phyloP scores from a whole-genome alignment of 1,140 invertebrate genomes.

The Elysia chlorotica region DNA sequence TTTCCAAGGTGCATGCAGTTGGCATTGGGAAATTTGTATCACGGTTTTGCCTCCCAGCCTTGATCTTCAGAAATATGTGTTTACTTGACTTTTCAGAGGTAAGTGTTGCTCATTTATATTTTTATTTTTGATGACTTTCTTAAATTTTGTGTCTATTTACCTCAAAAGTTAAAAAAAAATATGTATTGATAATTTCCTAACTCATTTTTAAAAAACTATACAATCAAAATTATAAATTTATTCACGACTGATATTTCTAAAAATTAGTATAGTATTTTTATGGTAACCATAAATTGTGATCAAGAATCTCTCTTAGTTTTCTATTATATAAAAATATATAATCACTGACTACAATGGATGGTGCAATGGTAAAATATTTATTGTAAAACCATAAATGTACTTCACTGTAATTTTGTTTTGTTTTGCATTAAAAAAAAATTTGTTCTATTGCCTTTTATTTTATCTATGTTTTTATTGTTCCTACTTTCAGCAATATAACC shows the following conservation, averaged over 20 bases:
- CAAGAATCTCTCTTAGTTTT: too few relatives aligned
- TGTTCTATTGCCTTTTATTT: background rate
- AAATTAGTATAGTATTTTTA: background rate
- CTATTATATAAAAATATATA: too few relatives aligned
- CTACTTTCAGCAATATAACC: too few relatives aligned
- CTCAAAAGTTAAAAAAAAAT: too few relatives aligned
- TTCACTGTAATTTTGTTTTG: background rate
- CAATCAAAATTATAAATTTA: background rate
- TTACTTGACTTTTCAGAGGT: slow-evolving; percentile 77
- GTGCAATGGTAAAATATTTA: background rate
- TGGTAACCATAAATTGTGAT: too few relatives aligned
- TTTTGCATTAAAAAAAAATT: background rate
- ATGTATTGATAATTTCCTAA: too few relatives aligned
- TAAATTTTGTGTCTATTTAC: background rate
- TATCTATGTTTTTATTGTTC: too few relatives aligned
- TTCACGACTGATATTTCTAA: background rate
- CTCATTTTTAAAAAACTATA: background rate
- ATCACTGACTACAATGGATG: background rate
- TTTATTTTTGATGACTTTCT: background rate
- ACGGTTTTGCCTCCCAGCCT: slow-evolving; percentile 87
- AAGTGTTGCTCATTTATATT: slow-evolving; percentile 63
- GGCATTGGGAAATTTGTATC: slow-evolving; percentile 92
- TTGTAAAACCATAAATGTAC: background rate
- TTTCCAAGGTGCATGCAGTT: slow-evolving; percentile 80
- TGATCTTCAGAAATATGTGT: slow-evolving; percentile 90